phyloP scores from a whole-genome alignment of 1,140 invertebrate genomes.

The Microvelia longipes region DNA sequence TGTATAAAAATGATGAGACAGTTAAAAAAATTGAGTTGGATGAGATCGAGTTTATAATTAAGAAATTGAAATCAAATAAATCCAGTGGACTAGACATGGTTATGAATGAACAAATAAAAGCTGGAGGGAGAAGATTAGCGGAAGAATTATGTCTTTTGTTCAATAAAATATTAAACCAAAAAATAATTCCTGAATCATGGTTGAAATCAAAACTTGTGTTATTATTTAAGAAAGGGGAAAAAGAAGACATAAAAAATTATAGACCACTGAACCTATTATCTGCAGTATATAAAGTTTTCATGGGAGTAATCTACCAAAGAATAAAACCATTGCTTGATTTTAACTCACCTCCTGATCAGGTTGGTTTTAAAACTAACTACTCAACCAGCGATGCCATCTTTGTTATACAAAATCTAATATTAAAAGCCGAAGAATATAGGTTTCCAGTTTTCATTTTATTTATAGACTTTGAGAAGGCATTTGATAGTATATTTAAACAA shows the following conservation, averaged over 20 bases:
- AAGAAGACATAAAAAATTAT: not conserved
- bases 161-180: not conserved
- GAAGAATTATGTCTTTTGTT: not conserved
- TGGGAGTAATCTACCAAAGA: not conserved
- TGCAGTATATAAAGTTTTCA: not conserved
- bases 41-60: not conserved
- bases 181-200: not conserved
- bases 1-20: not conserved
- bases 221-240: not conserved
- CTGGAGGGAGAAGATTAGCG: not conserved
- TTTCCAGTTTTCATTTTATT: not conserved
- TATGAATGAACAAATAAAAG: not conserved
- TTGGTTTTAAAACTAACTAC: not conserved
- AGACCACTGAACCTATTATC: not conserved
- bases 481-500: not conserved
- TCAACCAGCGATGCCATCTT: not conserved
- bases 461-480: not conserved
- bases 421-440: not conserved
- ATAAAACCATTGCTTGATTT: not conserved
- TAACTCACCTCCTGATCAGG: not conserved
- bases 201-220: not conserved
- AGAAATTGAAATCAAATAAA: not conserved
- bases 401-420: not conserved
- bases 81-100: not conserved
- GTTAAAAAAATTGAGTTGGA: not conserved